Conservation (phyloP, 2,113 vertebrate genomes). For the Eptesicus fuscus region DNA sequence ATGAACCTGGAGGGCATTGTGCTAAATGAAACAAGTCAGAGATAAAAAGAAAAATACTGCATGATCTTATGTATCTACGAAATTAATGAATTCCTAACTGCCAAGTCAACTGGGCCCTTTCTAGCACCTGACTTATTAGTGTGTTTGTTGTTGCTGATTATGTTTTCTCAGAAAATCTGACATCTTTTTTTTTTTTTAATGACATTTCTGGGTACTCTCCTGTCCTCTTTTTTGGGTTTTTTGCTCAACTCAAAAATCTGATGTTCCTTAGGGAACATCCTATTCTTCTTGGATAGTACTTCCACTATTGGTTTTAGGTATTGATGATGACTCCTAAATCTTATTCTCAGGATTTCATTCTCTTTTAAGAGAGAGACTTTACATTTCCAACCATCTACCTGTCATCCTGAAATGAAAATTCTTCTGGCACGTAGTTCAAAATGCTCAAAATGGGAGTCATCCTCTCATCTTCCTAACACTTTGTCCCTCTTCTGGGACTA, state of each 20-base stretch:
- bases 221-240: neutral
- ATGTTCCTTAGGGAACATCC: neutral
- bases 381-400: neutral
- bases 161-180: neutral
- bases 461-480: neutral
- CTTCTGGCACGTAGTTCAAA: neutral
- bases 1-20: neutral
- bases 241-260: neutral
- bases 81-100: neutral
- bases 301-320: neutral
- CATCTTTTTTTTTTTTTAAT: neutral
- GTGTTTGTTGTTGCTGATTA: neutral
- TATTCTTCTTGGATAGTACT: neutral
- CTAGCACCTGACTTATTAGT: neutral
- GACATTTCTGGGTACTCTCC: neutral
- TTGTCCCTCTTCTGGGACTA: neutral
- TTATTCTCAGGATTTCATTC: neutral
- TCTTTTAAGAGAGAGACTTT: constrained; percentile 13
- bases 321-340: neutral
- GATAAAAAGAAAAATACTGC: neutral
- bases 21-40: neutral
- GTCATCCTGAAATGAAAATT: neutral
- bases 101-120: neutral
- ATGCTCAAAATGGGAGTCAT: neutral
- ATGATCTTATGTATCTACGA: neutral